Evolutionary conservation across 2,113 vertebrate genomes (phyloP).

Genomic region (Microcebus ravelobensis): DNA sequence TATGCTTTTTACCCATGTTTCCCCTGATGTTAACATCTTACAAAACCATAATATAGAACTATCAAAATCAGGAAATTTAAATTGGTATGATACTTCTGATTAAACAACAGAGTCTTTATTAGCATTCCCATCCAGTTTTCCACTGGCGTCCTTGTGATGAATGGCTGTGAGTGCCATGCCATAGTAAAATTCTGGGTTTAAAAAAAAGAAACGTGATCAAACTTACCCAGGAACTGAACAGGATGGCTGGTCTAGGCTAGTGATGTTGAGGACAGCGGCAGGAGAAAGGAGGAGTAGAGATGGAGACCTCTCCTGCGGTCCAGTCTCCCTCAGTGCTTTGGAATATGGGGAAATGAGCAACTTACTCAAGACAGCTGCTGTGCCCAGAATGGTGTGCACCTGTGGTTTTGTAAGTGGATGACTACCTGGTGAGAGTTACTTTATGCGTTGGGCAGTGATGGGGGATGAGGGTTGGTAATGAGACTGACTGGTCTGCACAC

Average conservation of each 20-base stretch:
- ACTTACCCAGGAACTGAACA: neutral
- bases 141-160: neutral
- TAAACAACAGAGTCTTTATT: neutral
- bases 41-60: neutral
- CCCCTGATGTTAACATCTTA: neutral
- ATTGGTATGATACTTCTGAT: neutral
- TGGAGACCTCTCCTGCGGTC: fast-evolving
- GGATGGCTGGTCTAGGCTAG: neutral
- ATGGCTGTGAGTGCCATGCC: neutral
- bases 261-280: neutral
- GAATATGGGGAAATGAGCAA: neutral
- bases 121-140: neutral
- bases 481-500: neutral
- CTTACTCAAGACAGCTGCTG: neutral
- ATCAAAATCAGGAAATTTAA: neutral
- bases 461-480: neutral
- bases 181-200: neutral
- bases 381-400: neutral
- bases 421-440: neutral
- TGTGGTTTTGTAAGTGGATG: neutral
- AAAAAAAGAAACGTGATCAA: neutral
- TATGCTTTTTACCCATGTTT: neutral
- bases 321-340: neutral
- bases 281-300: neutral
- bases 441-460: neutral